Conservation (phyloP, 2,113 vertebrate genomes). For the Tyrannus savana region DNA sequence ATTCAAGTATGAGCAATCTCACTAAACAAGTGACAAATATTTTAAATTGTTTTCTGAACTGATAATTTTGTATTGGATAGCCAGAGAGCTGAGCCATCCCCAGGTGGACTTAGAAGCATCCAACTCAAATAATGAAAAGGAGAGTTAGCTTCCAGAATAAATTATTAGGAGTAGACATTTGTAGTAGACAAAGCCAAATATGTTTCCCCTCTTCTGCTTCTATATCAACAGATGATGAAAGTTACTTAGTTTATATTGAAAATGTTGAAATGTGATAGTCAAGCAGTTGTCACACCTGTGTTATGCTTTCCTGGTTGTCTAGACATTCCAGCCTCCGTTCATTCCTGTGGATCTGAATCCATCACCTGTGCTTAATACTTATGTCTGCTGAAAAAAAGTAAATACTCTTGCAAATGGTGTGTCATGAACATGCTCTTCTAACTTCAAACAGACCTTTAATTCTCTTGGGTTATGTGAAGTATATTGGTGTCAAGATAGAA, state of each 20-base stretch:
- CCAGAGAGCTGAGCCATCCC: neutral
- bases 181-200: slow-evolving; percentile 57
- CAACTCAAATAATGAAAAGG: slow-evolving; percentile 57
- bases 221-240: slow-evolving; percentile 60
- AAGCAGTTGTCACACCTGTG: slow-evolving; percentile 62
- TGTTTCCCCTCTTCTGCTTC: slow-evolving; percentile 57
- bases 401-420: slow-evolving; percentile 55
- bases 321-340: slow-evolving; percentile 62
- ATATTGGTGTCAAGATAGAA: slow-evolving; percentile 70
- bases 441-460: slow-evolving; percentile 61
- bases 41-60: neutral
- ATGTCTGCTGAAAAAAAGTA: slow-evolving; percentile 48
- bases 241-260: slow-evolving; percentile 53
- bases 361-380: slow-evolving; percentile 60
- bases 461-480: slow-evolving; percentile 58
- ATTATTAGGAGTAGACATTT: slow-evolving; percentile 46
- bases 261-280: slow-evolving; percentile 60
- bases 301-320: slow-evolving; percentile 67
- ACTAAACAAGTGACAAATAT: neutral
- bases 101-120: slow-evolving; percentile 46
- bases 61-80: neutral
- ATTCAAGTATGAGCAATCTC: neutral
- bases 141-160: slow-evolving; percentile 53
- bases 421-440: slow-evolving; percentile 46
- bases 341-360: slow-evolving; percentile 57